Evolutionary conservation across 2,888 invertebrate species (phyloP).

Genomic region (Trichogramma evanescens): DNA sequence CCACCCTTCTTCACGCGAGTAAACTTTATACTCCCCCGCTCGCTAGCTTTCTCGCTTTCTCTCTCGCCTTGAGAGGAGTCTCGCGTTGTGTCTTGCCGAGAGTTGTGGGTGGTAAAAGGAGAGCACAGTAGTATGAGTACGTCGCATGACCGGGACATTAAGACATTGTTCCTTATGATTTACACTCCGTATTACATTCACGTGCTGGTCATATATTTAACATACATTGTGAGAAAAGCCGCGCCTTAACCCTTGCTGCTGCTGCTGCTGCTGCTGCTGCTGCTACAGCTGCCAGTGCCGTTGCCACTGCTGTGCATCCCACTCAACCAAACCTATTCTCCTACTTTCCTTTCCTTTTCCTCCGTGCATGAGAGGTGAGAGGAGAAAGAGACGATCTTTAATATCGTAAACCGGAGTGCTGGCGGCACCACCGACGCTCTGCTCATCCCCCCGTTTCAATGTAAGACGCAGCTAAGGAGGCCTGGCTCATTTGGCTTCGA

Average conservation of each 20-base stretch:
- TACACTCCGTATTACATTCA: conserved; percentile 47
- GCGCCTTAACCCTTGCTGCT: conserved; percentile 29
- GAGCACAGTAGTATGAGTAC: conserved; percentile 20
- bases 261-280: too few relatives aligned
- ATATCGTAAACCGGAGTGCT: too few relatives aligned
- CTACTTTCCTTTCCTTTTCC: too few relatives aligned
- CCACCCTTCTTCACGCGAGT: conserved; percentile 1
- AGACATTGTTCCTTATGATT: conserved; percentile 48
- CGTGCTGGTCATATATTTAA: conserved; percentile 46
- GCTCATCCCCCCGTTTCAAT: too few relatives aligned
- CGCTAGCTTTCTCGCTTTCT: not conserved
- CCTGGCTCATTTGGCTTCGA: too few relatives aligned
- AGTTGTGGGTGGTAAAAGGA: conserved; percentile 33
- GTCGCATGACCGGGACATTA: conserved; percentile 48
- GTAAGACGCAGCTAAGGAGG: too few relatives aligned
- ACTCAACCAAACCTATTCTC: too few relatives aligned
- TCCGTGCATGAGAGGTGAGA: too few relatives aligned
- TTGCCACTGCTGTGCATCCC: too few relatives aligned
- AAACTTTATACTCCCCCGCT: not conserved
- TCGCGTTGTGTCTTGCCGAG: conserved; percentile 39
- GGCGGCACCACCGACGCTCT: too few relatives aligned
- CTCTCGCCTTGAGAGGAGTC: conserved; percentile 14
- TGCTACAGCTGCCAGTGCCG: too few relatives aligned
- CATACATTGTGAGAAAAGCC: conserved; percentile 37
- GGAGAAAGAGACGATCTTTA: too few relatives aligned